Evolutionary conservation across 2,113 vertebrate genomes (phyloP).

Genomic region (Sterrhoptilus dennistouni): DNA sequence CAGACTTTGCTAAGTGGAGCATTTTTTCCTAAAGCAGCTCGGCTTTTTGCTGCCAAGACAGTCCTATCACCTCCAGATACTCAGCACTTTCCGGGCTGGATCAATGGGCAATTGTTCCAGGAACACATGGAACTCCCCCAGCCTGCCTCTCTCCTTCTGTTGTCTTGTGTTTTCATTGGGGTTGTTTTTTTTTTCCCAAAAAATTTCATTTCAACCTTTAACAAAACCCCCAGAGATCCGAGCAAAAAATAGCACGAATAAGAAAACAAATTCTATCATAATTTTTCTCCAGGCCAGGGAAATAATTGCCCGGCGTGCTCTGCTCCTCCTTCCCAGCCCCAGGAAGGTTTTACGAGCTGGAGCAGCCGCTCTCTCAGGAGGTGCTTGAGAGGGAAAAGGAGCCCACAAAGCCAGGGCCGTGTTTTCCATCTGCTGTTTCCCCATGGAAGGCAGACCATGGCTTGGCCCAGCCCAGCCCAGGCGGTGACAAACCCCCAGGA

Average conservation of each 20-base stretch:
- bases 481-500: background rate
- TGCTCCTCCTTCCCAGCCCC: background rate
- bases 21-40: background rate
- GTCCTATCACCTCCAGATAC: background rate
- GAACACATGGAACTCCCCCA: background rate
- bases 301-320: conserved; percentile 1
- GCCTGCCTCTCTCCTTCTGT: background rate
- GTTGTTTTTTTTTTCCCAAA: too few species aligned
- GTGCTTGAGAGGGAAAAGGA: conserved; percentile 5
- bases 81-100: background rate
- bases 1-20: background rate
- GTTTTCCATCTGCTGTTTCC: conserved; percentile 1
- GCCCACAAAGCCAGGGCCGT: background rate
- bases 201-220: background rate
- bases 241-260: background rate
- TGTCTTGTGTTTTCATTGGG: background rate
- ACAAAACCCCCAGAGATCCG: background rate
- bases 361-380: background rate
- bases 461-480: background rate
- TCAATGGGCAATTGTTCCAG: background rate
- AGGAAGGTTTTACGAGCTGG: conserved; percentile 7
- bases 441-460: background rate
- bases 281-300: background rate
- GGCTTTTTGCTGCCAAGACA: background rate
- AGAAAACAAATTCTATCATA: background rate